Evolutionary conservation across 2,797 vertebrate genomes (phyloP).

Genomic region (Thunnus albacares): DNA sequence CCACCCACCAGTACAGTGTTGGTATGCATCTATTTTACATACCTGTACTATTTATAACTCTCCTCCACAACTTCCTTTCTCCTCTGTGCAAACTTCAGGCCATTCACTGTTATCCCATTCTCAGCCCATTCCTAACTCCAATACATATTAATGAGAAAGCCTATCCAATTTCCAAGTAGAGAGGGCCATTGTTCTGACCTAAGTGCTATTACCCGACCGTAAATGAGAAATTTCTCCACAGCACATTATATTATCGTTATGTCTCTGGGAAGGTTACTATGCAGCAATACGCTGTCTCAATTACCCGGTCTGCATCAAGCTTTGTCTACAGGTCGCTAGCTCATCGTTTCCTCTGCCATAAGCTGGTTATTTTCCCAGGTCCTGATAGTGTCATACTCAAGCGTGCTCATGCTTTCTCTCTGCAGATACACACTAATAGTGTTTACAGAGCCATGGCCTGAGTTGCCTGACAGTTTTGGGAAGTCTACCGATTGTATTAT

Average conservation of each 20-base stretch:
- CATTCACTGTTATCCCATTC: constrained; percentile 42
- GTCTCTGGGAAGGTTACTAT: constrained; percentile 68
- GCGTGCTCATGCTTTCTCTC: constrained; percentile 43
- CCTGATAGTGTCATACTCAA: constrained; percentile 60
- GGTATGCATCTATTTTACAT: constrained; percentile 1
- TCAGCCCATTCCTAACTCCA: constrained; percentile 52
- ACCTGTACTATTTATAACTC: constrained; percentile 8
- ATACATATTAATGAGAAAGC: constrained; percentile 74
- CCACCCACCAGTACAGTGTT: background rate
- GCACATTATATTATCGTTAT: constrained; percentile 70
- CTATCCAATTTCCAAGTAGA: constrained; percentile 64
- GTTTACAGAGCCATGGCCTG: constrained; percentile 49
- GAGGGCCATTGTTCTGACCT: constrained; percentile 69
- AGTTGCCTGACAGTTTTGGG: constrained; percentile 47
- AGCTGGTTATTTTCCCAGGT: constrained; percentile 64
- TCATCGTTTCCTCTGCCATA: constrained; percentile 69
- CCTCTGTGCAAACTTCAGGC: constrained; percentile 39
- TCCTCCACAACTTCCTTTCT: constrained; percentile 34
- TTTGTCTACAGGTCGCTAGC: constrained; percentile 70
- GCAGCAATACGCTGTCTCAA: constrained; percentile 69
- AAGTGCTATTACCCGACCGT: constrained; percentile 67
- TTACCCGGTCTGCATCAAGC: constrained; percentile 64
- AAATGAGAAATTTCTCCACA: constrained; percentile 71
- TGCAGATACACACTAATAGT: constrained; percentile 57
- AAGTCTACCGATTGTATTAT: constrained; percentile 37